Conservation (phyloP, 2,888 invertebrate genomes). For the Diarsia mendica region DNA sequence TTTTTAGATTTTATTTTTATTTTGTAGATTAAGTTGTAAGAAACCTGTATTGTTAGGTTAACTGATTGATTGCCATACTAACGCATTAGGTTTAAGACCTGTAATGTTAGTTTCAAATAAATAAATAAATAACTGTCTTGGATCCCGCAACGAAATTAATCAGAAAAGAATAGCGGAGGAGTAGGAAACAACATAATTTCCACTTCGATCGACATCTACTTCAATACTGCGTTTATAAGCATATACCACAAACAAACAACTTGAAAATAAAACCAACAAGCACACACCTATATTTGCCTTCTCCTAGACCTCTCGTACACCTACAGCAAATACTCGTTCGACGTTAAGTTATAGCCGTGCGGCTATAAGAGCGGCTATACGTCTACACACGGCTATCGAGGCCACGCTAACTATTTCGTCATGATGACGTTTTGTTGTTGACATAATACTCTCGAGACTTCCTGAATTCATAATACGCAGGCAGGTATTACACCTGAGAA, state of each 20-base stretch:
- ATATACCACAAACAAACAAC: constrained; percentile 13
- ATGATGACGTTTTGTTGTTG: constrained; percentile 70
- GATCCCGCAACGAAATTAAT: no score
- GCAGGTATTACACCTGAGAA: neutral
- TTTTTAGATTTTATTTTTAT: no score
- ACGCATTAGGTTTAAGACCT: no score
- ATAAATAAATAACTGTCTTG: no score
- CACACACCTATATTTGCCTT: constrained; percentile 39
- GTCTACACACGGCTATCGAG: constrained; percentile 68
- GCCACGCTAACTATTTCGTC: constrained; percentile 79
- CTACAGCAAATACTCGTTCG: constrained; percentile 40
- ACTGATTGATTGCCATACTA: no score
- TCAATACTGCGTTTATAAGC: neutral
- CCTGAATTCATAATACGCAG: constrained; percentile 66
- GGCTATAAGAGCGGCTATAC: constrained; percentile 1
- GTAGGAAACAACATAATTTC: no score
- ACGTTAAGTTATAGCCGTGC: constrained; percentile 63
- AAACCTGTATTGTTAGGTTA: no score
- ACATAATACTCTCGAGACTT: constrained; percentile 68
- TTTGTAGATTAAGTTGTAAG: no score
- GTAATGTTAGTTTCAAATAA: no score
- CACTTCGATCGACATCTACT: no score
- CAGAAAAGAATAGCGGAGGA: no score
- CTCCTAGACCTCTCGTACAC: constrained; percentile 26
- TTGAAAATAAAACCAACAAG: constrained; percentile 3